These are phyloP conservation scores for Lepidotrigona ventralis DNA, from an alignment of 1,140 invertebrate species.

Conservation along the genomic window DNA sequence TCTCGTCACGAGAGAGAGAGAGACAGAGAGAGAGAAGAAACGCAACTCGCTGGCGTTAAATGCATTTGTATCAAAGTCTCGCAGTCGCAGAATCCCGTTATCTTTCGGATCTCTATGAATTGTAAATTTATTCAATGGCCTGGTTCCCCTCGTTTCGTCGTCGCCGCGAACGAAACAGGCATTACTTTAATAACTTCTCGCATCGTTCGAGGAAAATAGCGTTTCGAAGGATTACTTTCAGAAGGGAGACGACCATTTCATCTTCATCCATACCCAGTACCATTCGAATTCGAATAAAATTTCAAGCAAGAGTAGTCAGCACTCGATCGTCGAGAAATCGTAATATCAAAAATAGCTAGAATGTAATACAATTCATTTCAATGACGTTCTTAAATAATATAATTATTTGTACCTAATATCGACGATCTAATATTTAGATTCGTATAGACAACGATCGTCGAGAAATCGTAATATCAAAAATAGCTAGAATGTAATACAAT, in stretches of 20 bases:
- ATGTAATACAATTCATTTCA: neutral
- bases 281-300: neutral
- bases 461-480: neutral
- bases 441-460: neutral
- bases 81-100: slow-evolving; percentile 3
- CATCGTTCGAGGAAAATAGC: neutral
- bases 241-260: neutral
- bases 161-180: slow-evolving; percentile 2
- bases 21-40: no score
- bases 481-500: neutral
- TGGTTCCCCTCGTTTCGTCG: neutral
- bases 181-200: slow-evolving; percentile 25
- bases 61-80: slow-evolving; percentile 16
- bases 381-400: neutral
- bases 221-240: neutral
- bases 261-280: neutral
- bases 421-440: neutral
- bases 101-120: slow-evolving; percentile 23
- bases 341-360: neutral
- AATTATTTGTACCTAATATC: neutral
- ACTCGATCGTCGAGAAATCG: no score
- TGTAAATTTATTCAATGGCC: slow-evolving; percentile 26
- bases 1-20: no score
- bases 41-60: neutral
- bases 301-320: neutral